Conservation (phyloP, 2,888 invertebrate genomes). For the Folsomia manolachei region DNA sequence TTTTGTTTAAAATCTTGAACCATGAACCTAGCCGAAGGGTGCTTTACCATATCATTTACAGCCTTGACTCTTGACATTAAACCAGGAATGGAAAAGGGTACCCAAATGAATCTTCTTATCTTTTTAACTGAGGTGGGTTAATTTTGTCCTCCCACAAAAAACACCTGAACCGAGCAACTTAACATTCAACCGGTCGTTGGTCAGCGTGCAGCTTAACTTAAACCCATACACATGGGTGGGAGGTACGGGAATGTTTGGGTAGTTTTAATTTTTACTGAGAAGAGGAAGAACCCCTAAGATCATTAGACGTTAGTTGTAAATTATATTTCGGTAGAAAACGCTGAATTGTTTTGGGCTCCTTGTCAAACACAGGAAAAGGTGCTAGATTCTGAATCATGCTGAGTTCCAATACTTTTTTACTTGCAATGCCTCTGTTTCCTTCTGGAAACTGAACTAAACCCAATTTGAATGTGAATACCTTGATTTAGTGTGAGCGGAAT, state of each 20-base stretch:
- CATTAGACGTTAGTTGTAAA: constrained; percentile 34
- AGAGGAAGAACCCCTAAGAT: not conserved
- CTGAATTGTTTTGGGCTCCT: constrained; percentile 25
- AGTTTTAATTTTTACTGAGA: not conserved
- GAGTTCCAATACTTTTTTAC: constrained; percentile 10
- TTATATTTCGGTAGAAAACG: constrained; percentile 27
- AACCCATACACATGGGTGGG: not conserved
- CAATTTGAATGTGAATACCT: constrained; percentile 10
- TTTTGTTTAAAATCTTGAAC: not conserved
- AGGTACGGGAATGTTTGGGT: not conserved
- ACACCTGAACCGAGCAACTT: not conserved
- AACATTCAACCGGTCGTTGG: too few relatives aligned
- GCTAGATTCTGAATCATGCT: constrained; percentile 5
- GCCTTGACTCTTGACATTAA: not conserved
- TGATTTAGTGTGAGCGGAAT: not conserved
- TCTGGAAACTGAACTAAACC: too few relatives aligned
- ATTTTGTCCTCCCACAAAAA: not conserved
- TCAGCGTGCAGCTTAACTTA: not conserved
- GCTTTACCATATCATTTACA: not conserved
- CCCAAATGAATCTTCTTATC: too few relatives aligned
- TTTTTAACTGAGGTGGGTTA: not conserved
- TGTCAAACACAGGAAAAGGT: not conserved
- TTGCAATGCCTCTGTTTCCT: constrained; percentile 2
- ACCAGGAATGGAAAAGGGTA: too few relatives aligned
- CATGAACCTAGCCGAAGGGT: not conserved